Evolutionary conservation across 2,113 vertebrate species (phyloP).

Genomic region (Neolamprologus sp.): DNA sequence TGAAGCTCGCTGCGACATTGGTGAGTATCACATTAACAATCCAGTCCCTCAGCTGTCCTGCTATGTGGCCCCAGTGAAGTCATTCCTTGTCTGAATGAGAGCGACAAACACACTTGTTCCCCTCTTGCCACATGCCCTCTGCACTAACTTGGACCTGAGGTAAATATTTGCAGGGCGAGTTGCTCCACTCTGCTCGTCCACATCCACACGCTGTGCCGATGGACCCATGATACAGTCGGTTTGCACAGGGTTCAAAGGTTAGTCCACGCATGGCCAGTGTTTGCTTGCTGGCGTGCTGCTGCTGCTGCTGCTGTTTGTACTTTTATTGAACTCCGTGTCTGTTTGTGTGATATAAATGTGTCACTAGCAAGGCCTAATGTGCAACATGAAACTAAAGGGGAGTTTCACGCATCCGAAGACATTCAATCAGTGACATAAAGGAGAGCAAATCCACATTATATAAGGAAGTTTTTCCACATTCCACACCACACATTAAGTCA

Average conservation of each 20-base stretch:
- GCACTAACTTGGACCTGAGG: slow-evolving; percentile 15
- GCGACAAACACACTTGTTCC: background rate
- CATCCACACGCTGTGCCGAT: background rate
- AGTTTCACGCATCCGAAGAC: background rate
- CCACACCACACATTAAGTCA: background rate
- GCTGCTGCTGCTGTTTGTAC: background rate
- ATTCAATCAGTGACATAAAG: background rate
- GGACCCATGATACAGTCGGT: background rate
- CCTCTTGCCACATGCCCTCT: slow-evolving; percentile 1
- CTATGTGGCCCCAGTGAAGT: background rate
- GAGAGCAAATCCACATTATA: background rate
- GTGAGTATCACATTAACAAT: background rate
- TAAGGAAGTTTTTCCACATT: background rate
- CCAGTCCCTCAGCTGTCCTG: background rate
- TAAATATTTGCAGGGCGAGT: slow-evolving; percentile 61
- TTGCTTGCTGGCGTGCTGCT: slow-evolving; percentile 1
- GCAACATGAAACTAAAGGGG: background rate
- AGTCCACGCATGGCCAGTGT: slow-evolving; percentile 7
- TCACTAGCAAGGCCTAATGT: background rate
- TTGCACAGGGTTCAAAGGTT: slow-evolving; percentile 58
- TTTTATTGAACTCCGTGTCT: background rate
- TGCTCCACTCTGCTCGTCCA: background rate
- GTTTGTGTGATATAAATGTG: background rate
- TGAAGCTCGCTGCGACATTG: background rate
- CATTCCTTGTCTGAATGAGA: background rate